Evolutionary conservation across 2,888 invertebrate genomes (phyloP).

Genomic region (Mystacides longicornis): DNA sequence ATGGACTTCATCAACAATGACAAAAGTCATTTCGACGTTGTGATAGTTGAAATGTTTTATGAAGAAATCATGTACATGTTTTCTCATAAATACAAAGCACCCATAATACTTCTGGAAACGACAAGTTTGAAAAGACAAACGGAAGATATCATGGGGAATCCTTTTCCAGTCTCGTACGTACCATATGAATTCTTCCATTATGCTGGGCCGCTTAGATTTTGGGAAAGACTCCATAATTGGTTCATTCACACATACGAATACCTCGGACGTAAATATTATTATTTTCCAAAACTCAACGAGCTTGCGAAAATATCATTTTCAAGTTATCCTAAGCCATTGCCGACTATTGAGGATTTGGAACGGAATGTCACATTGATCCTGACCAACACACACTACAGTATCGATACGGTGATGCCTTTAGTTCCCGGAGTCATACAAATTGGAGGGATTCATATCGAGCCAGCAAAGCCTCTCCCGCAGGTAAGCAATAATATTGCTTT

Average conservation of each 20-base stretch:
- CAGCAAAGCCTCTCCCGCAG: constrained; percentile 32
- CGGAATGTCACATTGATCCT: constrained; percentile 40
- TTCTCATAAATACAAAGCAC: constrained; percentile 28
- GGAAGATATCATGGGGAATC: constrained; percentile 41
- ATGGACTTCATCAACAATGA: constrained; percentile 22
- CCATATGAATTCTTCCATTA: constrained; percentile 37
- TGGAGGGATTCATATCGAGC: constrained; percentile 48
- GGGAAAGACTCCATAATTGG: constrained; percentile 37
- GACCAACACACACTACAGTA: constrained; percentile 46
- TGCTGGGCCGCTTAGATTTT: constrained; percentile 39
- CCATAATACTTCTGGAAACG: constrained; percentile 18
- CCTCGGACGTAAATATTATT: constrained; percentile 30
- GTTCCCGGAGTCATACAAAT: constrained; percentile 51
- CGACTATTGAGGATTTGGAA: constrained; percentile 39
- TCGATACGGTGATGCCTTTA: constrained; percentile 41
- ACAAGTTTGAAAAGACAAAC: constrained; percentile 31
- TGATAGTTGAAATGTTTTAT: constrained; percentile 29
- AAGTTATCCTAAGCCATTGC: constrained; percentile 35
- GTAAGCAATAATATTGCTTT: too few relatives aligned
- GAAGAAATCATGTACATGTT: constrained; percentile 29
- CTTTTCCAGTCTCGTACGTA: constrained; percentile 42
- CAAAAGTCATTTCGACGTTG: constrained; percentile 27
- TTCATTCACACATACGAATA: constrained; percentile 34
- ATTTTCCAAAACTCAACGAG: constrained; percentile 35
- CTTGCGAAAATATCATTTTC: constrained; percentile 33